These are phyloP conservation scores for Rhingia campestris DNA, from an alignment of 2,888 invertebrate genomes.

Conservation along the genomic window DNA sequence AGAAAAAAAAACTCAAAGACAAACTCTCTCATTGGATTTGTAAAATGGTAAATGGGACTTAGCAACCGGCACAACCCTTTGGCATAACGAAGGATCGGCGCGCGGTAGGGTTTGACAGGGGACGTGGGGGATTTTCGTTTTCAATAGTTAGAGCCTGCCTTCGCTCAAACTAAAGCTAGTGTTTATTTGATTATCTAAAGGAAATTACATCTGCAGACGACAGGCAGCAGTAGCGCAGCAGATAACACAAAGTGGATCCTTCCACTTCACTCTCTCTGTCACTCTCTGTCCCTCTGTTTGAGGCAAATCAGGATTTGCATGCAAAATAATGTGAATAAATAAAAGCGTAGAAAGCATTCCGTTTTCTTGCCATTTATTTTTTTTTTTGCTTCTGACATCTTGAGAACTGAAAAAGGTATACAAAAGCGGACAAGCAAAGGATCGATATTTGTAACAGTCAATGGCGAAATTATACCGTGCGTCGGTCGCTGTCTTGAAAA, in stretches of 20 bases:
- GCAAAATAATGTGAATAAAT: slow-evolving; percentile 54
- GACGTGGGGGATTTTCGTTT: neutral
- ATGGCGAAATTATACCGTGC: slow-evolving; percentile 15
- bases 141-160: neutral
- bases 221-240: slow-evolving; percentile 23
- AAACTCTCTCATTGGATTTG: slow-evolving; percentile 47
- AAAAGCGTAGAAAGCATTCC: slow-evolving; percentile 29
- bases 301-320: slow-evolving; percentile 19
- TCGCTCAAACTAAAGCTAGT: slow-evolving; percentile 13
- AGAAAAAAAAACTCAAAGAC: slow-evolving; percentile 34
- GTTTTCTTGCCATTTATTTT: slow-evolving; percentile 3
- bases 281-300: too few species aligned
- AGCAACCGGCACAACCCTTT: slow-evolving; percentile 59
- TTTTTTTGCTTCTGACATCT: neutral
- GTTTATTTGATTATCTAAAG: slow-evolving; percentile 65
- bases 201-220: slow-evolving; percentile 53
- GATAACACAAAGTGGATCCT: slow-evolving; percentile 32
- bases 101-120: neutral
- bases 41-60: slow-evolving; percentile 61
- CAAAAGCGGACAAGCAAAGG: neutral
- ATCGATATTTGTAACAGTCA: slow-evolving; percentile 24
- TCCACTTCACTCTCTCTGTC: neutral
- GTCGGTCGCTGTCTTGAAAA: slow-evolving; percentile 37
- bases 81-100: neutral
- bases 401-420: neutral